Conservation (phyloP, 2,797 vertebrate species). For the Harpagifer antarcticus region DNA sequence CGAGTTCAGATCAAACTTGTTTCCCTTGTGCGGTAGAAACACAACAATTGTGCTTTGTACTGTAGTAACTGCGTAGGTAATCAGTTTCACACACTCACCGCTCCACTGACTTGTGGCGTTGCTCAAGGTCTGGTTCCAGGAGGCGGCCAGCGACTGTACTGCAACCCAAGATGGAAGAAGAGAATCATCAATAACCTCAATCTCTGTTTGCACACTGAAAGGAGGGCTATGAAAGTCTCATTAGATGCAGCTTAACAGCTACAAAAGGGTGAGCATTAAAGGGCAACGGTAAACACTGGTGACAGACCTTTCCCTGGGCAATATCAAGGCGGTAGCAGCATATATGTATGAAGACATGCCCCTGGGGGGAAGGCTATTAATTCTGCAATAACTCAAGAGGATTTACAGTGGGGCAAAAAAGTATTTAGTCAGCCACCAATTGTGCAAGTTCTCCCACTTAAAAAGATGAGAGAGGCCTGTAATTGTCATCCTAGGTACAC, state of each 20-base stretch:
- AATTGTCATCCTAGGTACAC: too few species aligned
- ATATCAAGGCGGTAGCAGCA: constrained; percentile 49
- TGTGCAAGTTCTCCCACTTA: too few species aligned
- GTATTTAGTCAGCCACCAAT: too few species aligned
- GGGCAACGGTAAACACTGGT: constrained; percentile 71
- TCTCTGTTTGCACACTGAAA: constrained; percentile 47
- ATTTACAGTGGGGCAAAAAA: too few species aligned
- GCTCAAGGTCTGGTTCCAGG: constrained; percentile 79
- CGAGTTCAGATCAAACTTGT: constrained; percentile 53
- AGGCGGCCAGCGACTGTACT: constrained; percentile 73
- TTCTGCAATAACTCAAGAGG: constrained; percentile 58
- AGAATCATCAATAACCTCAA: constrained; percentile 54
- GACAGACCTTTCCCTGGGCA: constrained; percentile 69
- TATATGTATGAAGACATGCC: constrained; percentile 71
- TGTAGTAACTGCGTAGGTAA: constrained; percentile 24
- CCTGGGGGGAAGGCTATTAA: constrained; percentile 56
- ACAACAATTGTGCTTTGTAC: constrained; percentile 38
- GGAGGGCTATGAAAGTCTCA: constrained; percentile 55
- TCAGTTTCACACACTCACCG: constrained; percentile 65
- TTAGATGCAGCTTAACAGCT: constrained; percentile 62
- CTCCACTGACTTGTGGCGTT: constrained; percentile 74
- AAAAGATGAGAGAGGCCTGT: too few species aligned
- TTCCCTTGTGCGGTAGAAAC: constrained; percentile 29
- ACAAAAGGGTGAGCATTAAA: constrained; percentile 55
- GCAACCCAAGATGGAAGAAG: constrained; percentile 56